phyloP scores from a whole-genome alignment of 2,888 invertebrate species.

The Lasioglossum marginatum region DNA sequence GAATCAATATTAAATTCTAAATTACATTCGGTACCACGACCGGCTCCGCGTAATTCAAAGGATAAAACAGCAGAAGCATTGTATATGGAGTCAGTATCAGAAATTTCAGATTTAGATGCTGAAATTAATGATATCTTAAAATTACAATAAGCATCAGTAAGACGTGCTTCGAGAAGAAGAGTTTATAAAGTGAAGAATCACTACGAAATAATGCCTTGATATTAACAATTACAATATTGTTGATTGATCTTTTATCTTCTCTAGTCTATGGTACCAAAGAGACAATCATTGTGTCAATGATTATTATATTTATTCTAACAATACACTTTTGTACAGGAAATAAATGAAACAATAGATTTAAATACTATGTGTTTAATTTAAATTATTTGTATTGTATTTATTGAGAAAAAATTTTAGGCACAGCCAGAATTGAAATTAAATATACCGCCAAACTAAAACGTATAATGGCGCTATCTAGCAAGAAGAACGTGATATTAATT shows the following conservation, averaged over 20 bases:
- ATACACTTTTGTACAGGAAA: slow-evolving; percentile 21
- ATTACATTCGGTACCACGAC: slow-evolving; percentile 65
- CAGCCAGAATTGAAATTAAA: too few relatives aligned
- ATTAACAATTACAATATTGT: slow-evolving; percentile 8
- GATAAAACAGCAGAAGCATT: slow-evolving; percentile 38
- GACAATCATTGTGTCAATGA: slow-evolving; percentile 13
- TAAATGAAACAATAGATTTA: neutral
- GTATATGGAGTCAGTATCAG: slow-evolving; percentile 58
- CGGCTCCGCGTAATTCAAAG: slow-evolving; percentile 72
- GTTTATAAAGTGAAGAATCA: neutral
- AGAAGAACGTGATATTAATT: too few relatives aligned
- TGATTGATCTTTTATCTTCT: neutral
- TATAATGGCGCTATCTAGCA: too few relatives aligned
- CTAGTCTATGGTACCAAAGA: slow-evolving; percentile 43
- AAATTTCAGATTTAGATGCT: slow-evolving; percentile 77
- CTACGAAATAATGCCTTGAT: slow-evolving; percentile 11
- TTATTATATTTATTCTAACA: slow-evolving; percentile 19
- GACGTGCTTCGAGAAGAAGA: neutral
- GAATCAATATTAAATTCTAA: slow-evolving; percentile 26
- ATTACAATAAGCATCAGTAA: slow-evolving; percentile 60
- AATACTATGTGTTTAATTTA: neutral
- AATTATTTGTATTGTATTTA: too few relatives aligned
- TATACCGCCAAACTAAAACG: too few relatives aligned
- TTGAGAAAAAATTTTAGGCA: too few relatives aligned
- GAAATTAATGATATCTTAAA: slow-evolving; percentile 79